A percentile compares a stretch with the other conserved stretches of the same genome.
Evolutionary conservation across 2,797 vertebrate genomes (phyloP).

Genomic region (Fringilla coelebs): DNA sequence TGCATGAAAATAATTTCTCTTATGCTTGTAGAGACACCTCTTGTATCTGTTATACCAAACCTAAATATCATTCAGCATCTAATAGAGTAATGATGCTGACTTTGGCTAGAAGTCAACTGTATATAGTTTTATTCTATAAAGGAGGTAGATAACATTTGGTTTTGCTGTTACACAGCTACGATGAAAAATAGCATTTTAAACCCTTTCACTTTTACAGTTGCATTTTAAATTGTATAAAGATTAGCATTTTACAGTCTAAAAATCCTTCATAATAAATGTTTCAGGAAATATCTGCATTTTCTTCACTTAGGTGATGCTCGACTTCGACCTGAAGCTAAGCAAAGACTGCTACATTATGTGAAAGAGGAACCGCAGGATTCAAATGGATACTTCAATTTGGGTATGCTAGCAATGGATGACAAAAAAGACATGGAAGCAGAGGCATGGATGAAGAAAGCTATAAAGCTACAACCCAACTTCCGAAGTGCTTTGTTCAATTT

Average conservation of each 20-base stretch:
- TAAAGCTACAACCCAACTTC: conserved; percentile 88
- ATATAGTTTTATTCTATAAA: neutral
- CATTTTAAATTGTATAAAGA: neutral
- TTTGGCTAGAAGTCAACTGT: neutral
- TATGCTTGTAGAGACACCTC: neutral
- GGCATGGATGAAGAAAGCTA: conserved; percentile 95
- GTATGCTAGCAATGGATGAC: conserved; percentile 98
- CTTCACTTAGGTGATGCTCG: conserved; percentile 83
- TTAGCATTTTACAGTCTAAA: neutral
- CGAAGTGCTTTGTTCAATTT: conserved; percentile 96
- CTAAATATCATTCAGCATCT: neutral
- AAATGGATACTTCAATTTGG: conserved; percentile 97
- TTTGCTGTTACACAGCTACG: neutral
- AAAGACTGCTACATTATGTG: conserved; percentile 89
- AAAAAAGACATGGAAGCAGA: conserved; percentile 89
- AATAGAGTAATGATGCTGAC: neutral
- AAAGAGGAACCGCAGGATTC: conserved; percentile 92
- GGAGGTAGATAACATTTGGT: neutral
- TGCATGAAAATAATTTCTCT: neutral
- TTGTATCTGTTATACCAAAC: neutral
- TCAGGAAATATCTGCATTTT: neutral
- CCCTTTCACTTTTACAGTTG: neutral
- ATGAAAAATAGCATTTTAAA: neutral
- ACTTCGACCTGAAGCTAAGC: conserved; percentile 93
- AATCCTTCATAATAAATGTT: neutral